Evolutionary conservation across 2,888 invertebrate species (phyloP).

Genomic region (Protula sp.): DNA sequence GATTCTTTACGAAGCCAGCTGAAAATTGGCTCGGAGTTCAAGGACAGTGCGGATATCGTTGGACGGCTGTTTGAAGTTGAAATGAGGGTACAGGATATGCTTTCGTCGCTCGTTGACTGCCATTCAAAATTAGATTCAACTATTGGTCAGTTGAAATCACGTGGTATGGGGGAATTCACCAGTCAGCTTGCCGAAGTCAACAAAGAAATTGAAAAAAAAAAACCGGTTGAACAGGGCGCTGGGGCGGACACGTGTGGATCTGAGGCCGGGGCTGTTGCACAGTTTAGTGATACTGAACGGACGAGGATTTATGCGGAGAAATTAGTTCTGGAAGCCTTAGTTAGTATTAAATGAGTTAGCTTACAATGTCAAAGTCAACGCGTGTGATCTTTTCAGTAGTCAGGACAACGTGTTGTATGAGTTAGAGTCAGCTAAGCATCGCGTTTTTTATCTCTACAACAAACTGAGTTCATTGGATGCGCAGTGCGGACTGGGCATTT

Average conservation of each 20-base stretch:
- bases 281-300: neutral
- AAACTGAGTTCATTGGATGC: neutral
- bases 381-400: neutral
- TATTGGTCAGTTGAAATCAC: neutral
- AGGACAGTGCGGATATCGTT: neutral
- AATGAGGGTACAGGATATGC: neutral
- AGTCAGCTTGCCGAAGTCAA: too few species aligned
- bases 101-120: neutral
- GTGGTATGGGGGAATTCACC: neutral
- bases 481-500: too few species aligned
- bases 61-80: neutral
- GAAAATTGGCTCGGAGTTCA: neutral
- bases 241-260: neutral
- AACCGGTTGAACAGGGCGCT: too few species aligned
- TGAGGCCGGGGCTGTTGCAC: too few species aligned
- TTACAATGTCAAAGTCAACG: slow-evolving; percentile 11
- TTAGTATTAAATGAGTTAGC: slow-evolving; percentile 47
- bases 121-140: neutral
- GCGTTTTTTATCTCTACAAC: slow-evolving; percentile 6
- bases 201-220: neutral
- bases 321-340: slow-evolving; percentile 24
- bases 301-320: slow-evolving; percentile 17
- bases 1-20: neutral
- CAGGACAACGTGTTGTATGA: slow-evolving; percentile 4
- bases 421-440: slow-evolving; percentile 6